A percentile compares a stretch with the other conserved stretches of the same genome.
These are phyloP conservation scores for Cinara cedri DNA, from an alignment of 2,888 invertebrate genomes.

Conservation along the genomic window DNA sequence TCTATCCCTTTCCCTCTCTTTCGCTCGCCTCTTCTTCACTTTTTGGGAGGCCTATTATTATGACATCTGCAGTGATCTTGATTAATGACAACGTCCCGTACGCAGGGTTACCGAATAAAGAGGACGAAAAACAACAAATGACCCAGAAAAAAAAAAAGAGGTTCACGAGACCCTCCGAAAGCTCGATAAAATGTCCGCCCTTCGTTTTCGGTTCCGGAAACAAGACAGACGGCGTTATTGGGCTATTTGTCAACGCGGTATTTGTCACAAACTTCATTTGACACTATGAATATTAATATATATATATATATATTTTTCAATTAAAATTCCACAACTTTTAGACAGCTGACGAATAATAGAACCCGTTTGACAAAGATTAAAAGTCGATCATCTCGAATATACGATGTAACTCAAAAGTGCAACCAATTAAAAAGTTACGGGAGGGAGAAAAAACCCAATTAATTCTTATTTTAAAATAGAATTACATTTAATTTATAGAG, in stretches of 20 bases:
- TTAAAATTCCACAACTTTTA: constrained; percentile 34
- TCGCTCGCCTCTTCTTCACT: constrained; percentile 11
- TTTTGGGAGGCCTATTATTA: constrained; percentile 34
- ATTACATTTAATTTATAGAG: no score
- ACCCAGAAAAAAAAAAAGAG: constrained; percentile 18
- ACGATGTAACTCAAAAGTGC: not conserved
- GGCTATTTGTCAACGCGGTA: constrained; percentile 41
- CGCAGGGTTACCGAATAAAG: not conserved
- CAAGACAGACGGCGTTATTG: constrained; percentile 27
- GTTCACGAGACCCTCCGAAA: not conserved
- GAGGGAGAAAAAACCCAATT: no score
- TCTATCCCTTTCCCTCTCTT: no score
- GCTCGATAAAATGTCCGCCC: constrained; percentile 39
- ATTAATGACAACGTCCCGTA: constrained; percentile 38
- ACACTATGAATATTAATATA: constrained; percentile 34
- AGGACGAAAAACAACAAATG: constrained; percentile 29
- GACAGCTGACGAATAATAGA: constrained; percentile 9
- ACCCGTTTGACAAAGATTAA: constrained; percentile 12
- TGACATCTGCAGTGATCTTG: constrained; percentile 49
- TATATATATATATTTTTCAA: constrained; percentile 26
- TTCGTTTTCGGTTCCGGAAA: not conserved
- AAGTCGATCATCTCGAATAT: not conserved
- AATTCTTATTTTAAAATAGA: no score
- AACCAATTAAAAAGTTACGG: not conserved
- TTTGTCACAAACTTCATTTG: constrained; percentile 40